These are phyloP conservation scores for Aphelinus certus DNA, from an alignment of 1,140 invertebrate genomes.

Conservation along the genomic window DNA sequence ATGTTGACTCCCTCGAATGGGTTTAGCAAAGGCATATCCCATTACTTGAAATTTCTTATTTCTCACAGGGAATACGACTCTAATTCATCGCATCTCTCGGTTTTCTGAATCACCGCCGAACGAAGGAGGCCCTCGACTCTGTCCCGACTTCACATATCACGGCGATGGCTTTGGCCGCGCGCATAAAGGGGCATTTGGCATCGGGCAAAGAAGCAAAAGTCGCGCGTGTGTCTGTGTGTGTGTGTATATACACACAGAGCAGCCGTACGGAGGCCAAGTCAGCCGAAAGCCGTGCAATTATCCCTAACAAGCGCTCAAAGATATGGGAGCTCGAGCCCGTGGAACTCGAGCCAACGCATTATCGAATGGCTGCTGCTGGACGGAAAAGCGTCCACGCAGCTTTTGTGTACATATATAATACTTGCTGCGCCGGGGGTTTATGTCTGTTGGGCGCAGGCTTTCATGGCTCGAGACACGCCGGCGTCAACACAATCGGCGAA, in stretches of 20 bases:
- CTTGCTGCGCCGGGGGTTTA: neutral
- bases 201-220: neutral
- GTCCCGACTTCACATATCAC: too few species aligned
- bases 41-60: too few species aligned
- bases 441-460: constrained; percentile 41
- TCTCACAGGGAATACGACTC: too few species aligned
- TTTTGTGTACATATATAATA: neutral
- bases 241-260: too few species aligned
- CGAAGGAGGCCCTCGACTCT: too few species aligned
- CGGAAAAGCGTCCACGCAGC: constrained; percentile 11
- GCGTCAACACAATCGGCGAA: too few species aligned
- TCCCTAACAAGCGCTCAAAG: constrained; percentile 29
- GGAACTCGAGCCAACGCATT: constrained; percentile 7
- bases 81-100: too few species aligned
- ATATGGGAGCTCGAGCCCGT: neutral
- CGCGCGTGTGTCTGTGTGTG: neutral
- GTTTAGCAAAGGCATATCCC: too few species aligned
- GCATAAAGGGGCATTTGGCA: too few species aligned
- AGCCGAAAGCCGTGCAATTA: constrained; percentile 23
- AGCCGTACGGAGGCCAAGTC: neutral
- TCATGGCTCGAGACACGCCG: constrained; percentile 32
- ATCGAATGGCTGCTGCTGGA: neutral
- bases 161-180: too few species aligned
- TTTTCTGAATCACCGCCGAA: too few species aligned
- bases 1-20: too few species aligned